Percentiles rank a stretch among this genome's conserved stretches.
These are phyloP conservation scores for Pantherophis vulpinus DNA, from an alignment of 2,797 vertebrate genomes.

Conservation along the genomic window DNA sequence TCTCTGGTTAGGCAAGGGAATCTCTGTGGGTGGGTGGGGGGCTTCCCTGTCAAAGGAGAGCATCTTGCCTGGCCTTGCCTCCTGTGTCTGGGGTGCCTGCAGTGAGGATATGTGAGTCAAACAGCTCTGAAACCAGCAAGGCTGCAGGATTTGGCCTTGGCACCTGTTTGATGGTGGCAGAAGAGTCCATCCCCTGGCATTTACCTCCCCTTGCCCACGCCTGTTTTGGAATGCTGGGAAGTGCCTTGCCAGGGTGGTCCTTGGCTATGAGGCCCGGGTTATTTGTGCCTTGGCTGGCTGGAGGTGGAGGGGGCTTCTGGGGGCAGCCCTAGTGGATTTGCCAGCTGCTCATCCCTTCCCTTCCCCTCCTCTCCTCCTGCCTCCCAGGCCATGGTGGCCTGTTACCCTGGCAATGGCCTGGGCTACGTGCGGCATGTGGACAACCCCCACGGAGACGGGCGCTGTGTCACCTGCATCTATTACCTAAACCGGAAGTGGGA, in stretches of 20 bases:
- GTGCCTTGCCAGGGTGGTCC: background rate
- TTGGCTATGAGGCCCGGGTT: background rate
- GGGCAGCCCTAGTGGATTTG: background rate
- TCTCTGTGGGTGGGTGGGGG: background rate
- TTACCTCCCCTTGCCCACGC: too few species aligned
- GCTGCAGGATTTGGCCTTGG: background rate
- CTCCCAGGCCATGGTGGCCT: conserved; percentile 83
- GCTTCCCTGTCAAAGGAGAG: background rate
- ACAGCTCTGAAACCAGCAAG: background rate
- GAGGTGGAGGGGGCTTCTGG: background rate
- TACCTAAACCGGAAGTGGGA: conserved; percentile 95
- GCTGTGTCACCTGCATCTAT: conserved; percentile 94
- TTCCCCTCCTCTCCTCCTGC: background rate
- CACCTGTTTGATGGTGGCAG: background rate
- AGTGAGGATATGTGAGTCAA: background rate
- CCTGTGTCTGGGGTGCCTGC: background rate
- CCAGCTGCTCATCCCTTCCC: background rate
- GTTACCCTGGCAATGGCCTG: conserved; percentile 88
- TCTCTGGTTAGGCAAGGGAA: background rate
- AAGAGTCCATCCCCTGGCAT: background rate
- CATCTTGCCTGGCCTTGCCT: background rate
- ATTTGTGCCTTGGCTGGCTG: background rate
- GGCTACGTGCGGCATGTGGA: conserved; percentile 91
- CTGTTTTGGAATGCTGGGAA: background rate
- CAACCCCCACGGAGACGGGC: conserved; percentile 89